These are phyloP conservation scores for Sula dactylatra DNA, from an alignment of 2,113 vertebrate genomes.

Conservation along the genomic window DNA sequence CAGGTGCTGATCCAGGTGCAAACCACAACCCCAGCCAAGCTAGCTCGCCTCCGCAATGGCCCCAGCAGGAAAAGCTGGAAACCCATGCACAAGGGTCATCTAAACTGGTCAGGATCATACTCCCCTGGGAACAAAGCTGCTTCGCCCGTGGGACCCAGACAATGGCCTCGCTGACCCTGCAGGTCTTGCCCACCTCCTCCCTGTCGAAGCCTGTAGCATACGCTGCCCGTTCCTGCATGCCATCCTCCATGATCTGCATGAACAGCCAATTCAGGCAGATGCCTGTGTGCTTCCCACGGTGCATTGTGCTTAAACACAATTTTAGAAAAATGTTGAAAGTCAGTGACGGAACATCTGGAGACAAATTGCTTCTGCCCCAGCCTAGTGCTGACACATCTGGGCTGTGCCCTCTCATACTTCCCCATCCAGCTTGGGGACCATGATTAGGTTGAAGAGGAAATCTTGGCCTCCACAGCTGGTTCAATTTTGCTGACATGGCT, in stretches of 20 bases:
- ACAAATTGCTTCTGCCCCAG: not conserved
- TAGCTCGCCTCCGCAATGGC: not conserved
- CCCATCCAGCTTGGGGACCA: not conserved
- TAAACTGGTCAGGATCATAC: not conserved
- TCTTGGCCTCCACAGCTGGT: not conserved
- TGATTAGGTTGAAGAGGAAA: not conserved
- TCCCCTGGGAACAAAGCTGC: not conserved
- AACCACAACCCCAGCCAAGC: not conserved
- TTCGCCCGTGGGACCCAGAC: not conserved
- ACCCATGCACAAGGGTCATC: not conserved
- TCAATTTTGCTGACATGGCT: not conserved
- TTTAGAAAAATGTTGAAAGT: not conserved
- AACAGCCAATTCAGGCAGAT: not conserved
- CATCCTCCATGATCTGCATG: fast-evolving
- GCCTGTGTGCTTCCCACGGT: not conserved
- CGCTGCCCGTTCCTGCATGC: not conserved
- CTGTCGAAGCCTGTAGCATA: not conserved
- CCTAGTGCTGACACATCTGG: not conserved
- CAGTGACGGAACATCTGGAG: not conserved
- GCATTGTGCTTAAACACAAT: not conserved
- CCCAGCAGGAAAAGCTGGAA: not conserved
- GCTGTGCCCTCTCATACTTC: not conserved
- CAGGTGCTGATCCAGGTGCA: not conserved
- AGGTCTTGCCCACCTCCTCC: not conserved
- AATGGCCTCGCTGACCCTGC: not conserved